Evolutionary conservation across 2,113 vertebrate species (phyloP), one percentile per base, ranked within the genome.

Genomic region (Halichoeres trimaculatus): DNA sequence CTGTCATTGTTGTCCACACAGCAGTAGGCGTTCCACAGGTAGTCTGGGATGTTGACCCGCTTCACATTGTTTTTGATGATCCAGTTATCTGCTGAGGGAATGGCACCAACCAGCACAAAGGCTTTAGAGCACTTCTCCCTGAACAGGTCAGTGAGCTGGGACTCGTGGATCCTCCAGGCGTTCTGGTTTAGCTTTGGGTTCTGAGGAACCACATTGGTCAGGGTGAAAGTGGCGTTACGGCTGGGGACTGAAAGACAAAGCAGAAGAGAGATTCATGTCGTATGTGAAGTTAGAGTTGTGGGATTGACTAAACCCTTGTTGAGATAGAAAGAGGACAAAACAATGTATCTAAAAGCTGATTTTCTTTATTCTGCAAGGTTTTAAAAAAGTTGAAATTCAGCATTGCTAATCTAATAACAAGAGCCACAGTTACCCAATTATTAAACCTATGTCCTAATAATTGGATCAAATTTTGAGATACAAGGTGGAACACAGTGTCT

Each of bases 21-120:
- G 88, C 93, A 94, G 88, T 89, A 92, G 12, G 92, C 93, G 0
- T 92, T 94, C 93, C 94, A 94, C 4, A 94, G 10, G 73, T 91
- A 92, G 47, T 94, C 89, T 2, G 93, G 92, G 70, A 94, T 91
- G 72, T 93, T 94, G 69, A 94, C 92, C 0, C 93, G 85, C 62
- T 78, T 90, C 50, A 91, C 70, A 1, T 90, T 89, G 73, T 94
- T 92, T 79, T 93, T 94, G 65, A 92, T 57, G 19, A 94, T 93
- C 92, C 92, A 94, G 76, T 90, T 88, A 77, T 88, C 55, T 20
- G 43, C 69, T 1, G 92, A 94, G 4, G 93, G 93, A 47, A 94
- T 23, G 9, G 90, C 90, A 1, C 93, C 94, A 0, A 93, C 93
- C 88, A 94, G 76, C 68, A 94, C 90, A 2, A 79, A 93, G 20